Base-by-base conservation (phyloP, 2,888 invertebrate species). In the Erebia aethiops region DNA sequence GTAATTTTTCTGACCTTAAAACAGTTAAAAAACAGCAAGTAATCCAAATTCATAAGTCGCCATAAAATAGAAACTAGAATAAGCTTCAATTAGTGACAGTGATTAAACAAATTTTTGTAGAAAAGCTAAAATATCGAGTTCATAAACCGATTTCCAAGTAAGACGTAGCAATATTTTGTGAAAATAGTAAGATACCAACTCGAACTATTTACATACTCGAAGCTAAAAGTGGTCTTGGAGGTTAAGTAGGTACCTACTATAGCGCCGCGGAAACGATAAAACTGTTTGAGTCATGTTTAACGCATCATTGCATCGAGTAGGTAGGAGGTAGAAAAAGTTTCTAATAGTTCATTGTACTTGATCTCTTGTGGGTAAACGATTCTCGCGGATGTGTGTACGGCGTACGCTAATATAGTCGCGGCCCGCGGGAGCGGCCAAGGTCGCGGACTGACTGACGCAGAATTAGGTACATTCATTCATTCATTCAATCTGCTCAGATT, bases 341-440 rank as follows among this genome's bases (percentile, higher is more conserved):
- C 70, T 71, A 74, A 71, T 72, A 64, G 72, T 74, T 72, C 72
- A 74, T 69, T 57, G 74, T 71, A 72, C 72, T 16, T 21, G 57
- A 56, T 67, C 43, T 54, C 67, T 71, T 41, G 67, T 68, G 21
- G 14, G 70, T 70, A 81, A 82, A 76, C 77, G 73, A 74, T 78
- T 78, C 75, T 76, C 76, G 80, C 82, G 82, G 81, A 83, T 81
- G 82, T 84, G 86, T 84, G 85, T 82, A 82, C 84, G 87, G 86
- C 84, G 85, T 82, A 82, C 84, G 87, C 89, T 90, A 89, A 90
- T 86, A 89, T 85, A 87, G 81, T 80, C 79, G 76, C 77, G 26
- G 56, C 80, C 80, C 79, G 76, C 77, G 26, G 56, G n/a, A 69
- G 74, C 74, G 64, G 75, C 76, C 87, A 86, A 88, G 88, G 87